Evolutionary conservation across 2,797 vertebrate species (phyloP).

Genomic region (Tragopan temminckii): DNA sequence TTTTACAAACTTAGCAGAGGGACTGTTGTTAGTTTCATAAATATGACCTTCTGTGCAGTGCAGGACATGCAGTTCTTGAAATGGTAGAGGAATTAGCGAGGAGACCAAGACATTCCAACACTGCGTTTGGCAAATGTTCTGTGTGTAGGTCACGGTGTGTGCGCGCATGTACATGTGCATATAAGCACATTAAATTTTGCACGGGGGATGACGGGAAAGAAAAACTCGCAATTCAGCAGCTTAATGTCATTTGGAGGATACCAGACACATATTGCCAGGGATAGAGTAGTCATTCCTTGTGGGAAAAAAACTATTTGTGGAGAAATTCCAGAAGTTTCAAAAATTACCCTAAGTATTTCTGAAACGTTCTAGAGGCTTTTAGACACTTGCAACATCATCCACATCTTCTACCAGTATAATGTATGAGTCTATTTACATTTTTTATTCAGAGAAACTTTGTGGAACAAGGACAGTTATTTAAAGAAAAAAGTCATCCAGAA

Average conservation of each 20-base stretch:
- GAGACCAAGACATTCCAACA: not conserved
- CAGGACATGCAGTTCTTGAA: not conserved
- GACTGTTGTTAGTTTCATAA: not conserved
- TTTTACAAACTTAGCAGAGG: not conserved
- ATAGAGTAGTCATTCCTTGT: not conserved
- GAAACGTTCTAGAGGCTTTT: slow-evolving; percentile 21
- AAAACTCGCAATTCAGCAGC: not conserved
- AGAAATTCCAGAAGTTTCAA: slow-evolving; percentile 32
- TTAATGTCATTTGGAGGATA: not conserved
- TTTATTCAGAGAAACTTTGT: not conserved
- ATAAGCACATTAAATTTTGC: not conserved
- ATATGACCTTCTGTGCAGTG: not conserved
- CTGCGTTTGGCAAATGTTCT: not conserved
- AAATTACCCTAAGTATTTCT: not conserved
- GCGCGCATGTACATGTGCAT: not conserved
- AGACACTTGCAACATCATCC: not conserved
- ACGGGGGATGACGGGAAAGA: not conserved
- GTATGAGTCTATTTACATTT: not conserved
- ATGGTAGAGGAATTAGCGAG: not conserved
- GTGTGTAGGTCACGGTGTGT: not conserved
- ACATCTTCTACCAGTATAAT: not conserved
- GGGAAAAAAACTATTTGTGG: not conserved
- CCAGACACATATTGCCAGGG: not conserved
- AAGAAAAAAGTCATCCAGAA: slow-evolving; percentile 9
- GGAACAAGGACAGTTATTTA: not conserved